Base-by-base conservation (phyloP, 1,140 invertebrate genomes). In the Panagrolaimus sp. region DNA sequence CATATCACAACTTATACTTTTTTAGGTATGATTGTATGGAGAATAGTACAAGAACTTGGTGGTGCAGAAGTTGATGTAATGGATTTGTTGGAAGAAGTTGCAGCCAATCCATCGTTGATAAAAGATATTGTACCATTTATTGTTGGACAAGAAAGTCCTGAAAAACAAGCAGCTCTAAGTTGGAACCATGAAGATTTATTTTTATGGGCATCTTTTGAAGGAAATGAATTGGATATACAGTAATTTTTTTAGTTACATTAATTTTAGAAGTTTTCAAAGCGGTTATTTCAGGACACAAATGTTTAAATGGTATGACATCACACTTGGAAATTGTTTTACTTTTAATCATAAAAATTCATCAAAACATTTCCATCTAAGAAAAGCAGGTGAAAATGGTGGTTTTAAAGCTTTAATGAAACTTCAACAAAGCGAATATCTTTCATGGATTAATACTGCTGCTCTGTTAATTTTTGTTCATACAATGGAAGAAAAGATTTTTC, bases 191-290 rank as follows among this genome's bases (percentile, higher is more conserved):
- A 65, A 20, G 71, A 72, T 16, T 67, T 72, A 0, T 72, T 72
- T 44, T 27, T 73, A 20, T 72, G 72, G 70, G 71, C 72, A 13
- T 66, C 71, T 23, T 72, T 47, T 74, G 51, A 72, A 61, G 63
- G 27, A 14, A 57, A 9, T 23, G 27, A 31, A 73, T 20, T 42
- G 65, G 31, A 13, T 62, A 31, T 47, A 73, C 25, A 70, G 71
- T 67, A 11, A 67, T 70, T 38, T 16, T 68, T 66, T 4, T 7
- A 38, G 31, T 38, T 2, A 4, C 31, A 2, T 38, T 4, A 4
- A 38, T 38, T 38, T 38, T 38, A 4, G 7, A 2, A 38, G 31
- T 38, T n/a, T n/a, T n/a, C n/a, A n/a, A n/a, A 38, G 7, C 7
- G 2, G 31, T 38, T 38, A 4, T 38, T 38, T 2, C 7, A 38